A percentile compares a stretch with the other conserved stretches of the same genome.
Evolutionary conservation across 2,888 invertebrate genomes (phyloP).

Genomic region (Polydrusus tereticollis): DNA sequence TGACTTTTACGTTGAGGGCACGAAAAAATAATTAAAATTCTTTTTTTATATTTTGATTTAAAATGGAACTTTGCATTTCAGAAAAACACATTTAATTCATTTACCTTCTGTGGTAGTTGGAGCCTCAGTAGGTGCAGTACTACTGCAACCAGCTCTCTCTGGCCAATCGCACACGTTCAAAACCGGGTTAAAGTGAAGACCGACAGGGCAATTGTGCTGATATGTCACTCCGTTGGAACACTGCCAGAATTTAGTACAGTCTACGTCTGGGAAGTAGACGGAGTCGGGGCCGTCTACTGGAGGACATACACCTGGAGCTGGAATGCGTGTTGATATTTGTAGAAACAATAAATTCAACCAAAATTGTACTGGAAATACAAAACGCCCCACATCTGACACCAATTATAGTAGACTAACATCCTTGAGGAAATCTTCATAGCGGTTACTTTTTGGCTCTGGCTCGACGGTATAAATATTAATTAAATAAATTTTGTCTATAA

Average conservation of each 20-base stretch:
- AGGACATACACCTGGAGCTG: slow-evolving; percentile 44
- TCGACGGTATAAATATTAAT: no score
- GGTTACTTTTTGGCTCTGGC: no score
- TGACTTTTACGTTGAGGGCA: no score
- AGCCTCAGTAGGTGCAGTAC: not conserved
- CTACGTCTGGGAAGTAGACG: slow-evolving; percentile 50
- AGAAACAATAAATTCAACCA: no score
- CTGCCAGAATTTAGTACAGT: slow-evolving; percentile 53
- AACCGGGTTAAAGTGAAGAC: slow-evolving; percentile 48
- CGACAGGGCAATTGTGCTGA: slow-evolving; percentile 44
- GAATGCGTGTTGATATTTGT: no score
- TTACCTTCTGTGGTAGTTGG: not conserved
- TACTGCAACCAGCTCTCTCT: slow-evolving; percentile 43
- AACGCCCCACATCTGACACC: no score
- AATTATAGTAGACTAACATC: no score
- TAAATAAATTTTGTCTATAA: no score
- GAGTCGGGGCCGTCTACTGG: slow-evolving; percentile 49
- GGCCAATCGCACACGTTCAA: slow-evolving; percentile 54
- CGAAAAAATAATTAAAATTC: no score
- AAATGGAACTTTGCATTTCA: not conserved
- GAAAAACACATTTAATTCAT: not conserved
- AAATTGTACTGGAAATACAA: no score
- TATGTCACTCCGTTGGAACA: slow-evolving; percentile 52
- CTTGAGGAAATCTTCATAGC: no score
- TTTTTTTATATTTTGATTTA: no score